Conservation (phyloP, 2,888 invertebrate species). For the Asteroscopus sphinx region DNA sequence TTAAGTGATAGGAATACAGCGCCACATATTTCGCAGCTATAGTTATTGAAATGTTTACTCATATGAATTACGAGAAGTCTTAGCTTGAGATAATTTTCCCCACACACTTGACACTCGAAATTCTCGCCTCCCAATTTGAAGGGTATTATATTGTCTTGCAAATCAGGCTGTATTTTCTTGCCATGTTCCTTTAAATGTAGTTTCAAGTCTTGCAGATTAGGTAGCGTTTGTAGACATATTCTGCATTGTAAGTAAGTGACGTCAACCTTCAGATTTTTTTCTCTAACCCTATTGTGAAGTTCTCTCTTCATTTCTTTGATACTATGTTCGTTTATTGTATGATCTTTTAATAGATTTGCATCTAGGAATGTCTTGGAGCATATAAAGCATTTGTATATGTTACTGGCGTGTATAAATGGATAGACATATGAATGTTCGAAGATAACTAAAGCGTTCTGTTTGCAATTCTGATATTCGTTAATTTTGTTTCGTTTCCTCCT, state of each 20-base stretch:
- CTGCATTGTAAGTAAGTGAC: conserved; percentile 73
- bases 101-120: conserved; percentile 78
- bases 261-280: conserved; percentile 77
- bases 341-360: conserved; percentile 66
- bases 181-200: conserved; percentile 73
- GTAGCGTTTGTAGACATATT: conserved; percentile 66
- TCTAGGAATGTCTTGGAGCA: conserved; percentile 72
- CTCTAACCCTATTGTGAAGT: conserved; percentile 68
- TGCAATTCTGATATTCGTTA: conserved; percentile 63
- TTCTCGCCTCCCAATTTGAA: conserved; percentile 71
- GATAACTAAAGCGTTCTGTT: conserved; percentile 72
- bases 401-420: conserved; percentile 75
- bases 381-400: conserved; percentile 79
- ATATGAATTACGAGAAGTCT: conserved; percentile 79
- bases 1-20: conserved; percentile 72
- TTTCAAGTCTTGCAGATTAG: conserved; percentile 68
- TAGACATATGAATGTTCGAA: conserved; percentile 77
- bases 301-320: conserved; percentile 67
- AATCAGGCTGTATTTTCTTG: conserved; percentile 65
- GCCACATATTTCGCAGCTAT: conserved; percentile 80
- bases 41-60: conserved; percentile 82
- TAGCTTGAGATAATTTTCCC: conserved; percentile 71
- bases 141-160: conserved; percentile 78
- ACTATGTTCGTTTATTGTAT: conserved; percentile 64
- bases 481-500: conserved; percentile 44